Base-by-base conservation (phyloP, 53 echinoderm and acorn worm species). In the Holothuria leucospilota region DNA sequence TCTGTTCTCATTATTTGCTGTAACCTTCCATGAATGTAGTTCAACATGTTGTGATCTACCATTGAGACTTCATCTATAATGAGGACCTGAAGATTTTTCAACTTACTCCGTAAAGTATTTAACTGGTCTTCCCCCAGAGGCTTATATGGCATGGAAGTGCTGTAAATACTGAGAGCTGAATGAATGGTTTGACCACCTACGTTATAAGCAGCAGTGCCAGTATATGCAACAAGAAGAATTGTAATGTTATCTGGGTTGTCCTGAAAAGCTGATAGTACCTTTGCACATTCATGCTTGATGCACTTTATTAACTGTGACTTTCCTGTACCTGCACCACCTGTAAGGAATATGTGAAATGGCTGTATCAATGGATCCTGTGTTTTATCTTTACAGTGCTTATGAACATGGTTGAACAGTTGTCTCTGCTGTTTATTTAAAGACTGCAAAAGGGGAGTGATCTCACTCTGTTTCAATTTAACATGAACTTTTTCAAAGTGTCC, bases 261-360 rank as follows among this genome's bases (percentile, higher is more conserved):
- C 25, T 23, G 23, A 59, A 23, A 12, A 11, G 28, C 26, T 28
- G 28, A 56, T 11, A 79, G 30, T 18, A 79, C 58, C 15, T 79
- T 52, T n/a, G 52, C 59, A 20, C 28, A 53, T 26, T 79, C 46
- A 53, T 79, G 59, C 20, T 79, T 25, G 52, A 79, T 56, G 28
- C 58, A 52, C 38, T 79, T 52, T 10, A 88, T 85, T 20, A 91
- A 52, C 24, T 84, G 71, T 8, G 81, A 86, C 69, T 90, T 91
- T 24, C 87, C 83, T 13, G n/a, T n/a, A n/a, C n/a, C n/a, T n/a
- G n/a, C n/a, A 59, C 91, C 91, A 25, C 91, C 87, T 15, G 91
- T 87, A 16, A 87, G 42, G 40, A 91, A 91, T 7, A 83, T 67
- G 26, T 91, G 91, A 42, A 79, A 86, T 65, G 90, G 90, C 18